Percentiles rank a stretch among this genome's conserved stretches.
phyloP scores from a whole-genome alignment of 2,113 vertebrate genomes.

The Cichladusa arquata region DNA sequence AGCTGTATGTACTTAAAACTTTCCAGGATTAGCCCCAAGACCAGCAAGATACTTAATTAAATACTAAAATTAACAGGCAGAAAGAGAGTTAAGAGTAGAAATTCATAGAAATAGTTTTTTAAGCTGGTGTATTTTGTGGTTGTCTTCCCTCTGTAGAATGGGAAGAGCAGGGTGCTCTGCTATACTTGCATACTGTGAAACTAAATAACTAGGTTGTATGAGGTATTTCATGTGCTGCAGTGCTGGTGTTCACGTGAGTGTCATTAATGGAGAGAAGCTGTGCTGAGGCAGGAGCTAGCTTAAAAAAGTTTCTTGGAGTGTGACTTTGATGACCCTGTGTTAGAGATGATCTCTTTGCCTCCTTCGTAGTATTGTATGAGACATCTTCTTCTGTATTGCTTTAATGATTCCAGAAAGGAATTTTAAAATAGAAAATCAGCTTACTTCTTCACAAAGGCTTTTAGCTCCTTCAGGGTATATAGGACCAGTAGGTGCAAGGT shows the following conservation, averaged over 20 bases:
- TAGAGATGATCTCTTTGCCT: conserved; percentile 18
- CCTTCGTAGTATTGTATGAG: neutral
- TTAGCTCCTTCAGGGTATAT: conserved; percentile 58
- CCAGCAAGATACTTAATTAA: neutral
- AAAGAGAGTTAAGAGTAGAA: neutral
- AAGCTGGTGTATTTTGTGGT: neutral
- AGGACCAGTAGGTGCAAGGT: conserved; percentile 63
- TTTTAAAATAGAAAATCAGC: conserved; percentile 62
- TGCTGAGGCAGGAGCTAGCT: neutral
- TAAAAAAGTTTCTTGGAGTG: neutral
- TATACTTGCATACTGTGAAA: neutral
- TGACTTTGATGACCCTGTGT: conserved; percentile 25
- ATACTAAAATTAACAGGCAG: neutral
- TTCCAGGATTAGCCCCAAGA: neutral
- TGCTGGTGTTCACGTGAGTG: neutral
- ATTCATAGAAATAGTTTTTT: neutral
- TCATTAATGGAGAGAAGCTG: neutral
- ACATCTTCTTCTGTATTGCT: conserved; percentile 5
- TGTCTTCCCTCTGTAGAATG: neutral
- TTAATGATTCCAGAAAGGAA: conserved; percentile 55
- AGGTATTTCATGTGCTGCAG: neutral
- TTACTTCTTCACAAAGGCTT: conserved; percentile 60
- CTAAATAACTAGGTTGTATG: neutral
- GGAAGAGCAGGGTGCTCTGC: neutral
- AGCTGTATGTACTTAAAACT: neutral